Evolutionary conservation across 2,113 vertebrate species (phyloP).

Genomic region (Halichoeres trimaculatus): DNA sequence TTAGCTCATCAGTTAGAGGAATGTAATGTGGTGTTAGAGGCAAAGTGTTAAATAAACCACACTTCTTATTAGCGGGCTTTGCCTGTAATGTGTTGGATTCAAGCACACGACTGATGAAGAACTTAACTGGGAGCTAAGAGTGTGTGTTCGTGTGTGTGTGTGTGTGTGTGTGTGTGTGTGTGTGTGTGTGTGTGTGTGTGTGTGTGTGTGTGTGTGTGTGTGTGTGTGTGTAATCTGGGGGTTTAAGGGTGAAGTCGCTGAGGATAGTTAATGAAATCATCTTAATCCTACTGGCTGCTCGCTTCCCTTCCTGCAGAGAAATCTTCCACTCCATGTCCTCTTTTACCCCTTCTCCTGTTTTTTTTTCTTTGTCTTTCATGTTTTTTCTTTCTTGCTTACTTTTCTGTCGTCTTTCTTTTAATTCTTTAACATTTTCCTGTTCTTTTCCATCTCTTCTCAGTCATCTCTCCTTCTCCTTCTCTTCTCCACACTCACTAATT

Average conservation of each 20-base stretch:
- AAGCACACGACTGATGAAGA: slow-evolving; percentile 11
- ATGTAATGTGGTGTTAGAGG: too few relatives aligned
- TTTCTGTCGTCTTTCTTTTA: background rate
- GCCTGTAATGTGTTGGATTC: background rate
- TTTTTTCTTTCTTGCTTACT: background rate
- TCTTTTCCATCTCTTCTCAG: background rate
- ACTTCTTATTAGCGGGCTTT: background rate
- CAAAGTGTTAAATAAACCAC: too few relatives aligned
- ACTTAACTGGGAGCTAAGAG: background rate
- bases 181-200: slow-evolving; percentile 51
- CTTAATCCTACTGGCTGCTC: slow-evolving; percentile 68
- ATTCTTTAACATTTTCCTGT: background rate
- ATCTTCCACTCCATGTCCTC: slow-evolving; percentile 41
- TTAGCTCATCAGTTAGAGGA: too few relatives aligned
- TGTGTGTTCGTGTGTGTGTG: slow-evolving; percentile 40
- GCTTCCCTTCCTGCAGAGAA: slow-evolving; percentile 50
- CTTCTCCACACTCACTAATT: slow-evolving; percentile 71
- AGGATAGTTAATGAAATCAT: slow-evolving; percentile 80
- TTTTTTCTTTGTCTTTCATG: background rate
- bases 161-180: slow-evolving; percentile 49
- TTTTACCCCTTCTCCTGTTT: slow-evolving; percentile 12
- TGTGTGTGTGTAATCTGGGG: slow-evolving; percentile 67
- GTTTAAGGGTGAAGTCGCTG: slow-evolving; percentile 72
- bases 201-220: slow-evolving; percentile 56
- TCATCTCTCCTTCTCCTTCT: slow-evolving; percentile 28